phyloP scores from a whole-genome alignment of 2,797 vertebrate genomes.

The Rhadinocentrus ornatus region DNA sequence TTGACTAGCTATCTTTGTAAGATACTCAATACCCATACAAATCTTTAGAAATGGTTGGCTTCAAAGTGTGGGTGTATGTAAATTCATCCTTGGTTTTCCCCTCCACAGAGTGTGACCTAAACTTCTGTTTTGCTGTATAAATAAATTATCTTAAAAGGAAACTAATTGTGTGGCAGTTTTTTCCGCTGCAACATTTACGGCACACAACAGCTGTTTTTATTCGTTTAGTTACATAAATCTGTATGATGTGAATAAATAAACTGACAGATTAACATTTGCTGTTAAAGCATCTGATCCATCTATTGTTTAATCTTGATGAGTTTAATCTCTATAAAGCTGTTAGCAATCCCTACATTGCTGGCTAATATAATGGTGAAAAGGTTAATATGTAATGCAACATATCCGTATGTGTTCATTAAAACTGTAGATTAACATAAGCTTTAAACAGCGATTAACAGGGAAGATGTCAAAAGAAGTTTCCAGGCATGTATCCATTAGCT shows the following conservation, averaged over 20 bases:
- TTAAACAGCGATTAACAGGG: not conserved
- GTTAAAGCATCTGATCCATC: too few relatives aligned
- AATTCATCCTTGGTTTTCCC: conserved; percentile 17
- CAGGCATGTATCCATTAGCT: not conserved
- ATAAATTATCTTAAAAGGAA: conserved; percentile 78
- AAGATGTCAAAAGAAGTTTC: not conserved
- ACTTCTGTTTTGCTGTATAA: conserved; percentile 80
- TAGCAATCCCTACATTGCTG: not conserved
- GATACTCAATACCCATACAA: conserved; percentile 35
- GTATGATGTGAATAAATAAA: too few relatives aligned
- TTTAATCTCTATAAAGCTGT: not conserved
- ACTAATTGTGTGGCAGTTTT: conserved; percentile 17
- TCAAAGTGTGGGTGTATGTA: conserved; percentile 33
- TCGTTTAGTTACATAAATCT: too few relatives aligned
- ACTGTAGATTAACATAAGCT: not conserved
- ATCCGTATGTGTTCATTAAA: too few relatives aligned
- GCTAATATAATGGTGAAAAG: not conserved
- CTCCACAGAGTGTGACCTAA: conserved; percentile 40
- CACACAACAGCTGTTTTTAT: too few relatives aligned
- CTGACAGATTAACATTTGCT: too few relatives aligned
- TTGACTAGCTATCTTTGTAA: conserved; percentile 63
- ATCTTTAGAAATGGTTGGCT: conserved; percentile 44
- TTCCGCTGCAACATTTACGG: not conserved
- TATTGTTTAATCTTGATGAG: not conserved
- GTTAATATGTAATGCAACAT: not conserved